phyloP scores from a whole-genome alignment of 2,797 vertebrate species.

The Merluccius polli region DNA sequence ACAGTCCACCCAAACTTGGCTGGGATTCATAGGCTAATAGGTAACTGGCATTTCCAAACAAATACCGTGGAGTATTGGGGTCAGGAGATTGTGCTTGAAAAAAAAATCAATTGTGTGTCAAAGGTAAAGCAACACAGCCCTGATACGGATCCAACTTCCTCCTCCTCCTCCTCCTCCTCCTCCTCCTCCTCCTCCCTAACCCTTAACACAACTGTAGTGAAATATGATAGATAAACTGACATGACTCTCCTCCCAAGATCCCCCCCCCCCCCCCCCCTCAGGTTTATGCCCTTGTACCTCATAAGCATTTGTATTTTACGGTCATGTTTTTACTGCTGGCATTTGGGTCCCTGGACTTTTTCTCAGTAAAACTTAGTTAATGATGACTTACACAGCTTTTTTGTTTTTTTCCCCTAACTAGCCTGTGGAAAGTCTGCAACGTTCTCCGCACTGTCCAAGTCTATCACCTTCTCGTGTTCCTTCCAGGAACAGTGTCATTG shows the following conservation, averaged over 20 bases:
- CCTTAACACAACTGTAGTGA: neutral
- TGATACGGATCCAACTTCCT: neutral
- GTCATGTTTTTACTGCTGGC: constrained; percentile 40
- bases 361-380: neutral
- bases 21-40: too few species aligned
- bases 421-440: neutral
- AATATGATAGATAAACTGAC: too few species aligned
- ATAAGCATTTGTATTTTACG: too few species aligned
- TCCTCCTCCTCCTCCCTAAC: too few species aligned
- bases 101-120: neutral
- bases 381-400: neutral
- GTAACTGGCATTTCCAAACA: too few species aligned
- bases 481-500: constrained; percentile 24
- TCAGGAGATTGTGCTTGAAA: neutral
- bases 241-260: too few species aligned
- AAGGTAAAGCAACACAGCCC: neutral
- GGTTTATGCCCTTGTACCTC: too few species aligned
- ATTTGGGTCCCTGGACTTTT: constrained; percentile 14
- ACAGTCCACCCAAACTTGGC: too few species aligned
- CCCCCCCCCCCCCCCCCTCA: too few species aligned
- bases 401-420: constrained; percentile 21
- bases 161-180: too few species aligned
- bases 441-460: neutral
- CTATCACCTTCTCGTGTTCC: neutral
- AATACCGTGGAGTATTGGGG: neutral